Evolutionary conservation across 2,797 vertebrate species (phyloP), one percentile per base, ranked within the genome.

Genomic region (Myotis planiceps): DNA sequence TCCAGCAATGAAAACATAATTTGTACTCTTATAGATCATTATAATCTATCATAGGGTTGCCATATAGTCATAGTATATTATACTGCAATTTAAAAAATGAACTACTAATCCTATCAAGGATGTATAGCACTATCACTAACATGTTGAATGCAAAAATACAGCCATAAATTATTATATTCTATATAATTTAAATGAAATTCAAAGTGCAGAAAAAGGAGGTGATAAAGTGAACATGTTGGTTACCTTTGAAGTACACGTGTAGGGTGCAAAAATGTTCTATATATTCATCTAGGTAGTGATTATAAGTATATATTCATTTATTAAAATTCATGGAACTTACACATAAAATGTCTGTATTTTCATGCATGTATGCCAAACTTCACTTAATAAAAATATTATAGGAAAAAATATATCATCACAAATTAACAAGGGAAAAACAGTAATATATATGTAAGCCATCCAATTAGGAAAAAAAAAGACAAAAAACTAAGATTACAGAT

Each of bases 161-260:
- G 4, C 8, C n/a, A 55, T 87, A 80, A 80, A 32, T 66, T 81
- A 68, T 12, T 76, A 86, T 15, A 86, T 18, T 49, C 3, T 42
- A 27, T 45, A 86, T 92, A 12, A 78, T 55, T 53, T 89, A 79
- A 92, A 79, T 78, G 15, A 84, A 84, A 88, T 88, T 79, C 19
- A 78, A 84, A 88, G 71, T 18, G 15, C 60, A 34, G n/a, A n/a
- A 29, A 85, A 79, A 94, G 32, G 3, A 88, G 21, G 25, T 74
- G 14, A 65, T 49, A 49, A 47, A 63, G 21, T 86, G n/a, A 79
- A 45, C 66, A 58, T 4, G 49, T 12, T 49, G 10, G 7, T 72
- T 65, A 45, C 16, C 34, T 69, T 3, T 58, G 63, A 45, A 25
- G 16, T 21, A 85, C 42, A 2, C 5, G 19, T 68, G 18, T 19